Percentiles rank a stretch among this genome's conserved stretches.
Evolutionary conservation across 2,113 vertebrate genomes (phyloP).

Genomic region (Triplophysa dalaica): DNA sequence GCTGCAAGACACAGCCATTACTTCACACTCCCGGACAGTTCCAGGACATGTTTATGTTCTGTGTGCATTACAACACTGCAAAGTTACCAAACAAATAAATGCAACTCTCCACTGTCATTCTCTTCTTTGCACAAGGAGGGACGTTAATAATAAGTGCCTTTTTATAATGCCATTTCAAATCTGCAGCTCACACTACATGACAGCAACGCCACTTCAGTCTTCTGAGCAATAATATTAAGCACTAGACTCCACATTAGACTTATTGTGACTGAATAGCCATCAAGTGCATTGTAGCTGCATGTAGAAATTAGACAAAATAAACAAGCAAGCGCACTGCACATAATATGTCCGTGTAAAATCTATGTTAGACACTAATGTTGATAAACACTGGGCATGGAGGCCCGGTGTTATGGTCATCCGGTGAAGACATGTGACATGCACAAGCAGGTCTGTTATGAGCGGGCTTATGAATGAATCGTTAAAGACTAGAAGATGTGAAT

Average conservation of each 20-base stretch:
- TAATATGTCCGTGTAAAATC: neutral
- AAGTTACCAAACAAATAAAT: neutral
- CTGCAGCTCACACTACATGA: neutral
- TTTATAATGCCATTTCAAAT: neutral
- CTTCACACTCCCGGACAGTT: neutral
- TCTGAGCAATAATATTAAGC: neutral
- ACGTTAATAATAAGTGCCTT: neutral
- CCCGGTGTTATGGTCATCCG: slow-evolving; percentile 34
- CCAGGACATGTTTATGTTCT: neutral
- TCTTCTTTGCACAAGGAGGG: neutral
- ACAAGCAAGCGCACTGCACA: neutral
- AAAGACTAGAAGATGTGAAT: neutral
- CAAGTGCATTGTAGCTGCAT: neutral
- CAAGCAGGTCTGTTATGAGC: neutral
- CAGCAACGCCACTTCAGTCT: neutral
- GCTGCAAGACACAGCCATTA: slow-evolving; percentile 2
- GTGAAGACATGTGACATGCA: slow-evolving; percentile 32
- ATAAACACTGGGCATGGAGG: slow-evolving; percentile 10
- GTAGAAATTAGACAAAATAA: neutral
- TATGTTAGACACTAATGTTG: neutral
- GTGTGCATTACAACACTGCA: slow-evolving; percentile 9
- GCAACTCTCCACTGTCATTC: neutral
- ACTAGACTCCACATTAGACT: neutral
- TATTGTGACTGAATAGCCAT: neutral
- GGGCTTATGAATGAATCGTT: neutral